Conservation (phyloP, 2,113 vertebrate genomes). For the Alligator sinensis region DNA sequence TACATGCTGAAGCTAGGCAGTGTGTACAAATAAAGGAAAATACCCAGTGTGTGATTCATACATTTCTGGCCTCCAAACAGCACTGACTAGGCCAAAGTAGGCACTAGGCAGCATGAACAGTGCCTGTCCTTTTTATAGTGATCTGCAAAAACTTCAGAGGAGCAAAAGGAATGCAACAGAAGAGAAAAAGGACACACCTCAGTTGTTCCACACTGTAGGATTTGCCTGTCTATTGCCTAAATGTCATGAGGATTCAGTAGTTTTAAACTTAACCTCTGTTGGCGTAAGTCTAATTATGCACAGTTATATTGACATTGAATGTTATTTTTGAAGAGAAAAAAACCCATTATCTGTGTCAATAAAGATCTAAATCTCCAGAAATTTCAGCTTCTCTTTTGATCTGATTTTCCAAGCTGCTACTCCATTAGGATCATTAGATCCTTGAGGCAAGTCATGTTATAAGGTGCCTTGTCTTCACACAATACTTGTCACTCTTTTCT, state of each 20-base stretch:
- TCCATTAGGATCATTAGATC: too few species aligned
- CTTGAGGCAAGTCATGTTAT: not conserved
- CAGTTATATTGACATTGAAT: not conserved
- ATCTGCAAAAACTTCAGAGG: not conserved
- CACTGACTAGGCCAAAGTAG: not conserved
- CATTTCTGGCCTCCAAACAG: not conserved
- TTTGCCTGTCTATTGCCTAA: not conserved
- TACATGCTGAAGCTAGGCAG: not conserved
- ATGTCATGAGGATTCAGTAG: not conserved
- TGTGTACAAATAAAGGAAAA: not conserved
- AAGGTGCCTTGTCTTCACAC: not conserved
- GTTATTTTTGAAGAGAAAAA: not conserved
- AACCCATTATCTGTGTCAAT: not conserved
- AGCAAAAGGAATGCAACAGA: not conserved
- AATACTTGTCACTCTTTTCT: not conserved
- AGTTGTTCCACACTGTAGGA: rapidly evolving
- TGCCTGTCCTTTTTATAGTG: not conserved
- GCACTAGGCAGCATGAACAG: not conserved
- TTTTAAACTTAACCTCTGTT: not conserved
- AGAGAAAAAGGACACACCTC: not conserved
- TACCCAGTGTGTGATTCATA: not conserved
- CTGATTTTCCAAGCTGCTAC: not conserved
- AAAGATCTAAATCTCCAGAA: not conserved
- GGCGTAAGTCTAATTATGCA: not conserved
- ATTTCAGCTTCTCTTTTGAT: not conserved